These are phyloP conservation scores for Aleiodes sp. DNA, from an alignment of 1,140 invertebrate species.

Conservation along the genomic window DNA sequence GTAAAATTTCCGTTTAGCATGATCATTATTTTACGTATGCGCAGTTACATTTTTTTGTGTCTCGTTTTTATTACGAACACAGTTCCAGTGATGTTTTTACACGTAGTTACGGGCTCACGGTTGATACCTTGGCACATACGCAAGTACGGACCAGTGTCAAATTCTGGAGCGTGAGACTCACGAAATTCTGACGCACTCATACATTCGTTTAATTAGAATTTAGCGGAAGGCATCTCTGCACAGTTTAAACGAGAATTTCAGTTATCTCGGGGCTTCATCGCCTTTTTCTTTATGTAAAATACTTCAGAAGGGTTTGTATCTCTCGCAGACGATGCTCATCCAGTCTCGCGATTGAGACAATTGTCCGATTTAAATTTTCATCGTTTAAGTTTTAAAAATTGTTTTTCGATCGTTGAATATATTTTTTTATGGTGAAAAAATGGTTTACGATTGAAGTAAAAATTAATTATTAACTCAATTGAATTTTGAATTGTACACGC, in stretches of 20 bases:
- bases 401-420: too few relatives aligned
- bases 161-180: conserved; percentile 61
- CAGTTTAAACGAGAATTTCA: neutral
- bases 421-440: too few relatives aligned
- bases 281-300: too few relatives aligned
- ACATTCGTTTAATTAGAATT: conserved; percentile 36
- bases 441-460: too few relatives aligned
- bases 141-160: conserved; percentile 51
- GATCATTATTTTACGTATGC: neutral
- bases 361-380: too few relatives aligned
- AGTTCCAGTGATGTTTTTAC: neutral
- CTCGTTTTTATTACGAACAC: neutral
- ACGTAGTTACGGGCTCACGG: neutral
- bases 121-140: neutral
- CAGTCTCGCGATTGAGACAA: too few relatives aligned
- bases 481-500: too few relatives aligned
- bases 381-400: too few relatives aligned
- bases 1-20: neutral
- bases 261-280: conserved; percentile 30
- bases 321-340: too few relatives aligned
- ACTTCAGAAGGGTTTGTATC: too few relatives aligned
- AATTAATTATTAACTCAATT: too few relatives aligned
- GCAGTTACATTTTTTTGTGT: neutral
- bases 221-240: conserved; percentile 25
- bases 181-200: neutral